Conservation (phyloP, 2,888 invertebrate species). For the Trisateles emortualis region DNA sequence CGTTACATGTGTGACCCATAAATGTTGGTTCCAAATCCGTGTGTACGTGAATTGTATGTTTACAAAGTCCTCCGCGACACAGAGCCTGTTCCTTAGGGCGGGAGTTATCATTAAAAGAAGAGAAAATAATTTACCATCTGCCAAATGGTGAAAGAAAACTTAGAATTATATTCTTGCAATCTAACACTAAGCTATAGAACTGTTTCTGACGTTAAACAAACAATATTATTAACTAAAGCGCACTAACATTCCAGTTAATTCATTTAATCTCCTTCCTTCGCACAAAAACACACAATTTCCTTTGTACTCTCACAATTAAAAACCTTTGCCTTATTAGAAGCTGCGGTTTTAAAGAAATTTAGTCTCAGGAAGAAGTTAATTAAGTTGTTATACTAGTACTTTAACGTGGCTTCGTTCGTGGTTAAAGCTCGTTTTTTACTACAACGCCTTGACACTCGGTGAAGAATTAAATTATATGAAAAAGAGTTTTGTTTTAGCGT, state of each 20-base stretch:
- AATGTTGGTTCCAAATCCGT: too few relatives aligned
- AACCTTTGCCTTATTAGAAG: slow-evolving; percentile 35
- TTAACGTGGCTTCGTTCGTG: slow-evolving; percentile 31
- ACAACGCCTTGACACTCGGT: slow-evolving; percentile 47
- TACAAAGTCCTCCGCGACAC: too few relatives aligned
- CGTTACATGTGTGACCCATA: too few relatives aligned
- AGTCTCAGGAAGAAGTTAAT: slow-evolving; percentile 52
- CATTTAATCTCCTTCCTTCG: slow-evolving; percentile 1
- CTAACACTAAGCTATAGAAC: too few relatives aligned
- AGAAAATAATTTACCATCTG: too few relatives aligned
- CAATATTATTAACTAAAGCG: slow-evolving; percentile 2
- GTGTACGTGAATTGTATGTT: too few relatives aligned
- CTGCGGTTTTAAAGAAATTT: slow-evolving; percentile 49
- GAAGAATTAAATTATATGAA: slow-evolving; percentile 59
- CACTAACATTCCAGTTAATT: background rate
- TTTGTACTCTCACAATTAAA: slow-evolving; percentile 27
- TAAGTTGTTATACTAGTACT: slow-evolving; percentile 47
- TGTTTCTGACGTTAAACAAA: background rate
- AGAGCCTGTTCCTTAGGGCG: too few relatives aligned
- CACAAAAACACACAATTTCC: slow-evolving; percentile 7
- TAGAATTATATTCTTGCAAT: too few relatives aligned
- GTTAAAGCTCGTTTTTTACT: slow-evolving; percentile 48
- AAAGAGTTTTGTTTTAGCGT: slow-evolving; percentile 43
- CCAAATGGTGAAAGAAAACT: too few relatives aligned
- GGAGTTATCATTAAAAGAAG: too few relatives aligned